Evolutionary conservation across 2,888 invertebrate genomes (phyloP).

Genomic region (Incurvaria masculella): DNA sequence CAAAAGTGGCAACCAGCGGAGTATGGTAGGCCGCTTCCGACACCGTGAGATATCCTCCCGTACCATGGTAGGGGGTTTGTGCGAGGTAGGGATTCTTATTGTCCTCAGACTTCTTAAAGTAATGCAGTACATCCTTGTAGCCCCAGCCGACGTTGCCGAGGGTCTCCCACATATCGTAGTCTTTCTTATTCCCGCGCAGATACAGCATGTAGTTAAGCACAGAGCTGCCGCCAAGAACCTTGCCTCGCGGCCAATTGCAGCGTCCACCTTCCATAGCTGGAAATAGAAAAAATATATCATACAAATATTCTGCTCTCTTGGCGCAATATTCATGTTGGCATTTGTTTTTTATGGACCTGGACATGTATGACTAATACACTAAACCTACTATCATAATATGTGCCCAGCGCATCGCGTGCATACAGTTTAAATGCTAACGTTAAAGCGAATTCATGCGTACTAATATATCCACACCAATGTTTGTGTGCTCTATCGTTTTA

Average conservation of each 20-base stretch:
- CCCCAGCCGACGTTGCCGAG: conserved; percentile 89
- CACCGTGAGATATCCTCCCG: conserved; percentile 79
- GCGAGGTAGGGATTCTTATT: conserved; percentile 82
- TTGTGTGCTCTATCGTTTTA: no score
- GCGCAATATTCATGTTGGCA: no score
- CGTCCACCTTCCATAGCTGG: conserved; percentile 79
- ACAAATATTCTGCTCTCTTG: no score
- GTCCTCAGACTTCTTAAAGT: conserved; percentile 90
- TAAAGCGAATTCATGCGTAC: no score
- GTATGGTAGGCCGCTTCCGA: conserved; percentile 87
- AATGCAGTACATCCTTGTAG: conserved; percentile 72
- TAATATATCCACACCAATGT: no score
- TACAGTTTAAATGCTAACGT: no score
- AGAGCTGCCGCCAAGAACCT: conserved; percentile 86
- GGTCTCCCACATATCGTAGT: conserved; percentile 88
- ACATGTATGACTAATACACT: no score
- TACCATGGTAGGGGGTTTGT: conserved; percentile 73
- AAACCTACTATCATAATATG: no score
- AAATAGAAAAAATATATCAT: no score
- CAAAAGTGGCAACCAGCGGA: conserved; percentile 75
- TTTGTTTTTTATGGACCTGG: no score
- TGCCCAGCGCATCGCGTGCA: neutral
- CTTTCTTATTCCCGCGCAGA: conserved; percentile 81
- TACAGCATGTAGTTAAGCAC: conserved; percentile 93
- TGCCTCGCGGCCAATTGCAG: conserved; percentile 91